Evolutionary conservation across 2,797 vertebrate species (phyloP), one percentile per base, ranked within the genome.

Genomic region (Acanthis flammea): DNA sequence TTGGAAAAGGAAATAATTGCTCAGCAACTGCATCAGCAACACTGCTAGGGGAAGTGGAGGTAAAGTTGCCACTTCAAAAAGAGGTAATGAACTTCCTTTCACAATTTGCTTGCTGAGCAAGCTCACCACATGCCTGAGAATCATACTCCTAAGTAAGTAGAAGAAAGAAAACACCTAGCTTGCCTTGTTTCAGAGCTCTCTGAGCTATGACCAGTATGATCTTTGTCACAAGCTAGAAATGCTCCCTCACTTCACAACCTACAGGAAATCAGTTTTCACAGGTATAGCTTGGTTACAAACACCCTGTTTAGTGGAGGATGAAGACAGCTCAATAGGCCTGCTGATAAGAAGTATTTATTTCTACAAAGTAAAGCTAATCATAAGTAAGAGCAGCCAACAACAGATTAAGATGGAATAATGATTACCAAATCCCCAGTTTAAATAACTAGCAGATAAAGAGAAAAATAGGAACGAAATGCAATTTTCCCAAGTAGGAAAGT

Each of bases 1-100:
- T 3, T 88, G 91, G 84, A 93, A 81, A 94, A 94, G 92, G 92
- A 96, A 94, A 94, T 48, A 93, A 93, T 95, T 94, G 67, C 47
- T 87, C 50, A 96, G 87, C 41, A 70, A 25, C 62, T 96, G 42
- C 86, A 94, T 65, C 55, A 96, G 86, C 72, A 78, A 54, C 0
- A 6, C 42, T 48, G 48, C 55, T 31, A 93, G 78, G 91, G 63
- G 75, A 95, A 89, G 66, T 11, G 27, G 58, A 77, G 27, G 73
- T 93, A 82, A 88, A 88, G 66, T 2, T 91, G 71, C 82, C 48
- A 90, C 58, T 87, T 95, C 76, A 86, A 70, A 92, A 65, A 82
- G 23, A 81, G 71, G 79, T 72, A 82, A 77, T 73, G 53, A 83
- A 93, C 90, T 97, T 97, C 94, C 91, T 95, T 83, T 83, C 90